These are phyloP conservation scores for Chaetogeoica ovagalla DNA, from an alignment of 2,888 invertebrate species.

Conservation along the genomic window DNA sequence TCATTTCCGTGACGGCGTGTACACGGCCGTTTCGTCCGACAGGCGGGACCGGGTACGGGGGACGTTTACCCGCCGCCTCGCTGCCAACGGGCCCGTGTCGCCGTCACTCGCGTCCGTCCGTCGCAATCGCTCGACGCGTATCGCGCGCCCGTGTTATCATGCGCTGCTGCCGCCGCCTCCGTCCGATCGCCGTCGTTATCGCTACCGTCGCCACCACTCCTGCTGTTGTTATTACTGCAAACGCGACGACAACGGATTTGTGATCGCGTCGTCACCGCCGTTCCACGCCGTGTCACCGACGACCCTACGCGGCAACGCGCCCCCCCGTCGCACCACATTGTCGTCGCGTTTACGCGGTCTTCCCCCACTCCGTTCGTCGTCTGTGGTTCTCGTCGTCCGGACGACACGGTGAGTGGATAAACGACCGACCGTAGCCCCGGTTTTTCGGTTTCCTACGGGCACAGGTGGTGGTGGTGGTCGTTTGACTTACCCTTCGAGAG, in stretches of 20 bases:
- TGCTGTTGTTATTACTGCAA: no score
- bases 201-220: neutral
- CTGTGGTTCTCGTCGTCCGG: no score
- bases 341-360: no score
- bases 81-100: neutral
- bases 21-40: neutral
- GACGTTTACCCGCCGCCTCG: neutral
- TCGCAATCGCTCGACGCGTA: constrained; percentile 11
- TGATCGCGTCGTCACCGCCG: constrained; percentile 30
- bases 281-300: neutral
- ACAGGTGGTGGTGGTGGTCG: no score
- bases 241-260: constrained; percentile 22
- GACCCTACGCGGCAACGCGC: no score
- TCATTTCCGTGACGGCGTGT: neutral
- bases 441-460: no score
- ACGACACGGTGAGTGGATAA: no score
- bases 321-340: no score
- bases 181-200: neutral
- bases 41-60: no score
- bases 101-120: constrained; percentile 10
- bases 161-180: neutral
- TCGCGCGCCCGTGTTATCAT: constrained; percentile 2
- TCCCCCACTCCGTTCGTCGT: no score
- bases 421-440: no score
- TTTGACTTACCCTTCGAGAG: neutral